Evolutionary conservation across 2,113 vertebrate genomes (phyloP).

Genomic region (Sus scrofa): DNA sequence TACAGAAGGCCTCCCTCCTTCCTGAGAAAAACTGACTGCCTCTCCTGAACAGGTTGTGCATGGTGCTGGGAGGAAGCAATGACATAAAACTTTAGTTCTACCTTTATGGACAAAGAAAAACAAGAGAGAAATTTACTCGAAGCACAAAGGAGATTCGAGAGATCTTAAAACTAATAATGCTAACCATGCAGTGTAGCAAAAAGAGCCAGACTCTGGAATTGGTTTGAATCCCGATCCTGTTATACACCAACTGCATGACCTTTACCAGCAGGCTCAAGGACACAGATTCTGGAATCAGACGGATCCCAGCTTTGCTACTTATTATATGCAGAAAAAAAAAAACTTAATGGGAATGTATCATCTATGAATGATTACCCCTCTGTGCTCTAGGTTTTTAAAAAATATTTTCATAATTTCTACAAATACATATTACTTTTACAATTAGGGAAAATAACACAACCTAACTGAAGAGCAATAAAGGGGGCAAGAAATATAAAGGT

Average conservation of each 20-base stretch:
- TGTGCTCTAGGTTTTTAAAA: background rate
- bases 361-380: background rate
- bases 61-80: background rate
- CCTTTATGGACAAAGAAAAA: background rate
- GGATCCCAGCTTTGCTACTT: background rate
- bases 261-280: background rate
- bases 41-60: background rate
- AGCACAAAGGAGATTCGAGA: background rate
- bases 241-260: background rate
- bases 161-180: constrained; percentile 17
- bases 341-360: background rate
- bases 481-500: background rate
- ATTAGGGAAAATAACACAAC: background rate
- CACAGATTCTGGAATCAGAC: background rate
- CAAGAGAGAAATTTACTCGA: background rate
- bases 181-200: background rate
- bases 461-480: background rate
- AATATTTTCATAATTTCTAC: constrained; percentile 19
- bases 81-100: constrained; percentile 16
- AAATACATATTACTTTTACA: constrained; percentile 27
- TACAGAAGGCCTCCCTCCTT: background rate
- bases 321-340: background rate
- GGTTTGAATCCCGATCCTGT: background rate
- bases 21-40: background rate
- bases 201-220: background rate